Percentiles rank a stretch among this genome's conserved stretches.
phyloP scores from a whole-genome alignment of 2,888 invertebrate genomes.

The Tromatobia lineatoria region DNA sequence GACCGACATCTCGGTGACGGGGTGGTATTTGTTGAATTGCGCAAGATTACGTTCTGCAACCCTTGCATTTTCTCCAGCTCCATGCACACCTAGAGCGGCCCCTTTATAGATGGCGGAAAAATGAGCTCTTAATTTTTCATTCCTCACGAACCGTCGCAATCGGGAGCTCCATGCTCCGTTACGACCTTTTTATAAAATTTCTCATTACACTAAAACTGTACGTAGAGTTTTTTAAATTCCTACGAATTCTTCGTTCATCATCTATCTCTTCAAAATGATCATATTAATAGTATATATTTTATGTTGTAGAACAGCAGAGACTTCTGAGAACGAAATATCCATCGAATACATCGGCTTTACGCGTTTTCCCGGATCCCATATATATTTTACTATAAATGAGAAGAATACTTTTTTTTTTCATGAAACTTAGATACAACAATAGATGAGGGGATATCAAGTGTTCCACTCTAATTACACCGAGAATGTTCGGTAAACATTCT shows the following conservation, averaged over 20 bases:
- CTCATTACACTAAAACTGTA: background rate
- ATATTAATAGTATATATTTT: background rate
- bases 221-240: conserved; percentile 36
- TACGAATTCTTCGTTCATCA: conserved; percentile 51
- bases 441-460: too few relatives aligned
- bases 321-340: too few relatives aligned
- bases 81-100: conserved; percentile 28
- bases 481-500: too few relatives aligned
- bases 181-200: too few relatives aligned
- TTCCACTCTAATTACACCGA: too few relatives aligned
- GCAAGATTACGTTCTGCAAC: conserved; percentile 82
- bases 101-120: conserved; percentile 78
- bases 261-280: background rate
- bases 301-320: too few relatives aligned
- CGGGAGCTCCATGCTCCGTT: conserved; percentile 8
- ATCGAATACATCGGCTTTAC: too few relatives aligned
- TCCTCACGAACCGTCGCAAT: conserved; percentile 40
- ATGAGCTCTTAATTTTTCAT: conserved; percentile 79
- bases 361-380: too few relatives aligned
- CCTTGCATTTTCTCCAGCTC: conserved; percentile 76
- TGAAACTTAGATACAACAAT: too few relatives aligned
- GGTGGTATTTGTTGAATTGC: conserved; percentile 75
- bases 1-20: conserved; percentile 29
- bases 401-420: too few relatives aligned
- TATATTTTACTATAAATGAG: too few relatives aligned